Evolutionary conservation across 2,113 vertebrate genomes (phyloP).

Genomic region (Epinephelus lanceolatus): DNA sequence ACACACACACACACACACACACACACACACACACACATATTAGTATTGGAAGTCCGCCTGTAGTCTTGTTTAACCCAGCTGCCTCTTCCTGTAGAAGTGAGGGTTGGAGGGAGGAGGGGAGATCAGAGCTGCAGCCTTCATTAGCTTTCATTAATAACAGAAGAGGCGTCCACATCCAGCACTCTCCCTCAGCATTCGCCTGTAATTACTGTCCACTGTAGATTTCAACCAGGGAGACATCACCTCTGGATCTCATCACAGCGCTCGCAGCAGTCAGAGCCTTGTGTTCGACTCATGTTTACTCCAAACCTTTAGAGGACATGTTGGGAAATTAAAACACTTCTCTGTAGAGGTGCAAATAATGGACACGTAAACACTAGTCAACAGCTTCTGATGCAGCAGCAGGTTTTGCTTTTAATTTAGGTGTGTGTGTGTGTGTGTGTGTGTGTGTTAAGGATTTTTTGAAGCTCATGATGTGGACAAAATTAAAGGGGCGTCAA

Average conservation of each 20-base stretch:
- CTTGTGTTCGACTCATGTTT: background rate
- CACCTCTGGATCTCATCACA: background rate
- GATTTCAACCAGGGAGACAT: conserved; percentile 2
- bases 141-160: conserved; percentile 41
- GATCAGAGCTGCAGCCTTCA: conserved; percentile 36
- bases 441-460: too few relatives aligned
- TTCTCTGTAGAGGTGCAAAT: background rate
- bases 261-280: background rate
- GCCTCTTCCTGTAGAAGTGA: background rate
- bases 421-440: too few relatives aligned
- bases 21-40: background rate
- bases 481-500: too few relatives aligned
- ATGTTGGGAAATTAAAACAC: background rate
- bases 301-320: background rate
- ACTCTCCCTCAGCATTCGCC: conserved; percentile 1
- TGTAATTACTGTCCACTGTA: background rate
- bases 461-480: too few relatives aligned
- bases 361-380: background rate
- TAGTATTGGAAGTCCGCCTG: background rate
- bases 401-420: too few relatives aligned
- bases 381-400: too few relatives aligned
- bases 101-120: background rate
- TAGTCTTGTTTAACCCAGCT: background rate
- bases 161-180: background rate
- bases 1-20: background rate